phyloP scores from a whole-genome alignment of 2,113 vertebrate genomes.

The Fregetta grallaria region DNA sequence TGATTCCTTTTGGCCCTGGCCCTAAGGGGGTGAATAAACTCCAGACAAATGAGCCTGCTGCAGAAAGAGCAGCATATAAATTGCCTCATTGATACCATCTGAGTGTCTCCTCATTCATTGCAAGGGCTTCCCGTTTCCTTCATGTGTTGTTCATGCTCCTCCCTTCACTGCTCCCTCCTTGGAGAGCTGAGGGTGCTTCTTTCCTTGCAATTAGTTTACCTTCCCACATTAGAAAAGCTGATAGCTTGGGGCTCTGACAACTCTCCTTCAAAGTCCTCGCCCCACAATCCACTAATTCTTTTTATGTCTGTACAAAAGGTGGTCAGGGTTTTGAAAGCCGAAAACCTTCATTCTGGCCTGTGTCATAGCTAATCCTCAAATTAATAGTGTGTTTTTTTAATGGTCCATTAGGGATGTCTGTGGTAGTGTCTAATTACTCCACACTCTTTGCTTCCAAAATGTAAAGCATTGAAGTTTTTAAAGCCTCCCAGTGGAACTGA shows the following conservation, averaged over 20 bases:
- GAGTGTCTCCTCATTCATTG: constrained; percentile 9
- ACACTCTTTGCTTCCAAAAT: constrained; percentile 20
- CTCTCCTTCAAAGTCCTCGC: not conserved
- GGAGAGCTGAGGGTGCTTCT: constrained; percentile 7
- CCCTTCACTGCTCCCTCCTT: not conserved
- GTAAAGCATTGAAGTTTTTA: constrained; percentile 32
- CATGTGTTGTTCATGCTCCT: not conserved
- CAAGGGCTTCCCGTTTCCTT: not conserved
- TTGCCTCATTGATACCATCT: constrained; percentile 44
- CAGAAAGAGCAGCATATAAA: constrained; percentile 42
- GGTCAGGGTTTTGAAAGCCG: constrained; percentile 21
- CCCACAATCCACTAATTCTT: not conserved
- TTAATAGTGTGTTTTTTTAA: constrained; percentile 30
- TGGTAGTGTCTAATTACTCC: constrained; percentile 49
- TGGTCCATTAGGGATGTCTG: constrained; percentile 50
- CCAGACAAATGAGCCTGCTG: constrained; percentile 39
- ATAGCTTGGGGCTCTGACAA: constrained; percentile 3
- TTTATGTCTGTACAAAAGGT: constrained; percentile 10
- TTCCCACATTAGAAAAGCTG: constrained; percentile 13
- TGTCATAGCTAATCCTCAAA: constrained; percentile 41
- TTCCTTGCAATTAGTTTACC: constrained; percentile 7
- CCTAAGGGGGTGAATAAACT: constrained; percentile 51
- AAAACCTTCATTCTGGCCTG: not conserved
- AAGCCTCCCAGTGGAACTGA: constrained; percentile 23
- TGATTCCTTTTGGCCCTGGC: constrained; percentile 40